A percentile compares a stretch with the other conserved stretches of the same genome.
Conservation (phyloP, 53 echinoderm and acorn worm species). For the Holothuria scabra region DNA sequence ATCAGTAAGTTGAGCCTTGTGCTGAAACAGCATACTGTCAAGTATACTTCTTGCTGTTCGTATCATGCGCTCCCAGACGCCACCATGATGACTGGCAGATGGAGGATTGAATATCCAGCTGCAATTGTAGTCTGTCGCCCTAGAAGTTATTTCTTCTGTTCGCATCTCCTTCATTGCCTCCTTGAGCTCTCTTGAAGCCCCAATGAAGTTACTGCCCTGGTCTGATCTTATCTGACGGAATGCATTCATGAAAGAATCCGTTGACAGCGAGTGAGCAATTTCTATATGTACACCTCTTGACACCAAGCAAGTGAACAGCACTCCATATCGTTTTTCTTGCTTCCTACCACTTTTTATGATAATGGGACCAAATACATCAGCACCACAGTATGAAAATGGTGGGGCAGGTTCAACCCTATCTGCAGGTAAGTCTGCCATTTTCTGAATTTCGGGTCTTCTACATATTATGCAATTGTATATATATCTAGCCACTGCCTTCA, state of each 20-base stretch:
- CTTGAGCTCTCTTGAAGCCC: not conserved
- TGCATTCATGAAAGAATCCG: conserved; percentile 63
- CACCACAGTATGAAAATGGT: conserved; percentile 35
- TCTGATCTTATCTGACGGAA: conserved; percentile 43
- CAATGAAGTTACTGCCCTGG: not conserved
- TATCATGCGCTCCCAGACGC: conserved; percentile 45
- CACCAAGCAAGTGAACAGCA: conserved; percentile 59
- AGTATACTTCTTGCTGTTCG: conserved; percentile 1
- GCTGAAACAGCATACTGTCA: conserved; percentile 39
- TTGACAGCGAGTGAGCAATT: conserved; percentile 40
- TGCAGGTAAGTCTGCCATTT: conserved; percentile 41
- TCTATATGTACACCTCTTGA: conserved; percentile 61
- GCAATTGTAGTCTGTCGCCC: not conserved
- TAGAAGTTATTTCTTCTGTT: conserved; percentile 22
- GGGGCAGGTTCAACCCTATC: conserved; percentile 17
- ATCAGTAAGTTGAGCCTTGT: not conserved
- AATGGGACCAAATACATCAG: conserved; percentile 42
- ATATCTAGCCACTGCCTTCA: conserved; percentile 41
- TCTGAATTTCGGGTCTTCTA: conserved; percentile 9
- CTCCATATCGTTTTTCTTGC: conserved; percentile 49
- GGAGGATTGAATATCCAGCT: conserved; percentile 40
- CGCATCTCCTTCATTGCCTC: conserved; percentile 55
- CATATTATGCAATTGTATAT: conserved; percentile 42
- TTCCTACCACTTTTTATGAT: conserved; percentile 41
- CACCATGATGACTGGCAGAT: conserved; percentile 40